These are phyloP conservation scores for Sarcophaga subvicina DNA, from an alignment of 2,888 invertebrate genomes.

Conservation along the genomic window DNA sequence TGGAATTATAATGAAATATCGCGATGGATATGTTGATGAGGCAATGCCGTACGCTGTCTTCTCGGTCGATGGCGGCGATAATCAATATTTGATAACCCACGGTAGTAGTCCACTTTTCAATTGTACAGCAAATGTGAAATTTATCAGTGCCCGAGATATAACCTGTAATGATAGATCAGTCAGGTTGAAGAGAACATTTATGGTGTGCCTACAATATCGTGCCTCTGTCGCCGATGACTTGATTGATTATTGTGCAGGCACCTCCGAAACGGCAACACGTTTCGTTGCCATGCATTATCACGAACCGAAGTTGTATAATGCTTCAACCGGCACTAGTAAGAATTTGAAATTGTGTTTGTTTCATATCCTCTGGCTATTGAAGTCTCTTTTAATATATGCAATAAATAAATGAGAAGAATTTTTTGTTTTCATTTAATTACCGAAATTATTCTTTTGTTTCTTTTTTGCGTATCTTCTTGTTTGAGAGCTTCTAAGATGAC, in stretches of 20 bases:
- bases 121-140: conserved; percentile 14
- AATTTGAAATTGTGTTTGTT: neutral
- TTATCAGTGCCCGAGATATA: neutral
- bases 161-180: conserved; percentile 16
- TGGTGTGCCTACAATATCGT: conserved; percentile 44
- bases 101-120: conserved; percentile 32
- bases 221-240: conserved; percentile 57
- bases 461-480: too few relatives aligned
- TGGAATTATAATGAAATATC: conserved; percentile 36
- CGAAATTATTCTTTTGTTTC: too few relatives aligned
- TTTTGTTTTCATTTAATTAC: too few relatives aligned
- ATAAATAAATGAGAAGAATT: neutral
- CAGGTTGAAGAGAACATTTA: neutral
- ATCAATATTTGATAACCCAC: conserved; percentile 49
- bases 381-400: neutral
- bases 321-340: neutral
- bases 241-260: conserved; percentile 44
- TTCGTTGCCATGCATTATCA: conserved; percentile 62
- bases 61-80: neutral
- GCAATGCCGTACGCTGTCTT: conserved; percentile 42
- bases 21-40: conserved; percentile 24
- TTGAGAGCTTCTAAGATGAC: too few relatives aligned
- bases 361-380: neutral
- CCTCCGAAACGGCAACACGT: neutral
- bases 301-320: neutral